Base-by-base conservation (phyloP, 1,140 invertebrate species). In the Conus ventricosus region DNA sequence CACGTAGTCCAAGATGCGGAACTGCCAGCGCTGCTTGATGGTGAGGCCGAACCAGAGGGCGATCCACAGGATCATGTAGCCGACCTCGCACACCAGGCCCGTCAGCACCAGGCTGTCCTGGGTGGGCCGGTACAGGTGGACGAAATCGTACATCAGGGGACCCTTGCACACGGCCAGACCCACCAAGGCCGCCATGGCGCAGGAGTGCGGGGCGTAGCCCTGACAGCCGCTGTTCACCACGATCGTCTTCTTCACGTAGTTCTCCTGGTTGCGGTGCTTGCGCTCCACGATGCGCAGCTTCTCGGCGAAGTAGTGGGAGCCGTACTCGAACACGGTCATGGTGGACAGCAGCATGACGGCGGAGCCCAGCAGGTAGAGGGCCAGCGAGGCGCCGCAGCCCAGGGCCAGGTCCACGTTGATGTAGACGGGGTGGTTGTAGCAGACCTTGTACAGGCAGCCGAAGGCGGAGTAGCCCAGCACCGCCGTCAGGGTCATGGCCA, bases 1-100 rank as follows among this genome's bases (percentile, higher is more conserved):
- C 67, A 93, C 90, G 85, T 93, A 93, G 80, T 93, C 93, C 27
- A 93, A 87, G 78, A 93, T 93, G 82, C 91, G 88, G 83, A 94
- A 94, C 87, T 92, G 90, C 93, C 93, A 93, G 71, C 91, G 88
- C 82, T 94, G 93, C 87, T 93, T 93, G 53, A 94, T 82, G 5
- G 93, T 94, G 5, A 94, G 84, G 20, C 91, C 89, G 63, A 92
- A 93, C 93, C 93, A 94, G 4, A 94, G 87, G 20, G 89, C 88
- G 57, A 94, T 90, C 93, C 93, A 94, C 55, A 91, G 87, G 13
- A 93, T 89, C 91, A 94, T 91, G 84, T 93, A 93, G 53, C 87
- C 11, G 11, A 93, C 93, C 78, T 93, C 93, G 25, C 92, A 76
- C 53, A 94, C 88, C 51, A 93, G 87, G 76, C 90, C 91, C 5